Evolutionary conservation across 2,797 vertebrate species (phyloP).

Genomic region (Fundulus diaphanus): DNA sequence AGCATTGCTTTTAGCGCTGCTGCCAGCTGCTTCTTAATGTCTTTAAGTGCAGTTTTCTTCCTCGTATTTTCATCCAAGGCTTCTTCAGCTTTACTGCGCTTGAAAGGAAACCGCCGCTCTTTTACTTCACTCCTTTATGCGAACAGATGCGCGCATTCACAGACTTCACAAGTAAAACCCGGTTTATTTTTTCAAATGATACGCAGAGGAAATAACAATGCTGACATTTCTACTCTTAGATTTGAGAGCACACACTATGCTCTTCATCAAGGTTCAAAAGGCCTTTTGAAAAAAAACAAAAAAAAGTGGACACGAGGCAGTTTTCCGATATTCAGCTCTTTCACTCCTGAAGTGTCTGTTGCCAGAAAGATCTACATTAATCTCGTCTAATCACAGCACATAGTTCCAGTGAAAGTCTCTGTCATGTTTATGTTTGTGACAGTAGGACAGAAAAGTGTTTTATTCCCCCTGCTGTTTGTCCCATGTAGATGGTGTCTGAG

Average conservation of each 20-base stretch:
- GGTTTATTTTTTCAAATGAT: neutral
- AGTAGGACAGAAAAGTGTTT: neutral
- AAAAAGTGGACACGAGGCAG: neutral
- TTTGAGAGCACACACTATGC: neutral
- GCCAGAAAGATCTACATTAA: neutral
- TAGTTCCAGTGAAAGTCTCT: neutral
- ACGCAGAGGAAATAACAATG: neutral
- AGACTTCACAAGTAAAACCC: neutral
- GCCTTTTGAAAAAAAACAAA: neutral
- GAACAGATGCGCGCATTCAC: neutral
- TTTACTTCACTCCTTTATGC: neutral
- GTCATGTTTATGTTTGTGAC: neutral
- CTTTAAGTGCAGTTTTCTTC: neutral
- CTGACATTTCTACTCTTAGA: too few species aligned
- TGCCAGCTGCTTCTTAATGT: neutral
- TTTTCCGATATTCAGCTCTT: neutral
- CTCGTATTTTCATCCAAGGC: neutral
- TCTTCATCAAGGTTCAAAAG: neutral
- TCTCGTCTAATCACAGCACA: neutral
- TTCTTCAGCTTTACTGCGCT: neutral
- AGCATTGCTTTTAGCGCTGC: constrained; percentile 1
- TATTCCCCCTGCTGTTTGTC: neutral
- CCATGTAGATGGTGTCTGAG: neutral
- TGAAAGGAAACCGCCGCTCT: neutral
- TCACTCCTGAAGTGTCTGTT: neutral